Conservation (phyloP, 2,888 invertebrate genomes). For the Amorpha juglandis region DNA sequence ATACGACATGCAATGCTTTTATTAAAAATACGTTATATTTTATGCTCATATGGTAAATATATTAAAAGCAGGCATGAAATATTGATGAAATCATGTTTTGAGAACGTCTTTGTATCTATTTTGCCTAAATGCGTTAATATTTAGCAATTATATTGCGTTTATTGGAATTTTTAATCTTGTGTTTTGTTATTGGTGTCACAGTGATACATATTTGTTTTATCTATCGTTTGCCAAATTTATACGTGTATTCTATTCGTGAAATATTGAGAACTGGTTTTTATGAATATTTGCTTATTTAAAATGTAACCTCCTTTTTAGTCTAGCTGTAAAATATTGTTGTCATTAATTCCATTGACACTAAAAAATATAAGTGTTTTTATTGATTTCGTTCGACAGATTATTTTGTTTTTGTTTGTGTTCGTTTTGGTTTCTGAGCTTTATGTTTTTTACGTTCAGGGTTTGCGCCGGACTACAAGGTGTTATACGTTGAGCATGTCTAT, state of each 20-base stretch:
- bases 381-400: not conserved
- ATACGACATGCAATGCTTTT: too few relatives aligned
- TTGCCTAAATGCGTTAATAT: too few relatives aligned
- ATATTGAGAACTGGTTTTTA: conserved; percentile 1
- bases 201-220: not conserved
- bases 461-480: too few relatives aligned
- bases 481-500: too few relatives aligned
- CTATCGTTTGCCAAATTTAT: not conserved
- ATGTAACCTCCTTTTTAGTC: conserved; percentile 18
- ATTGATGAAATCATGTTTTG: too few relatives aligned
- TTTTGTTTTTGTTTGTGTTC: not conserved
- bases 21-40: too few relatives aligned
- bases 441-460: not conserved
- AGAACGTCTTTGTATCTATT: too few relatives aligned
- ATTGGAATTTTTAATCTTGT: not conserved
- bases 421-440: too few relatives aligned
- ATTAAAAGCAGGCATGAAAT: too few relatives aligned
- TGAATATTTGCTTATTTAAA: conserved; percentile 3
- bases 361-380: not conserved
- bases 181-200: not conserved
- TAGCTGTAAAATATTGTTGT: conserved; percentile 4
- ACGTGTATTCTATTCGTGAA: not conserved
- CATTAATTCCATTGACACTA: conserved; percentile 13
- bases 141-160: not conserved
- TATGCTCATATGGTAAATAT: too few relatives aligned